Conservation (phyloP, 2,113 vertebrate species). For the Amazona guildingii region DNA sequence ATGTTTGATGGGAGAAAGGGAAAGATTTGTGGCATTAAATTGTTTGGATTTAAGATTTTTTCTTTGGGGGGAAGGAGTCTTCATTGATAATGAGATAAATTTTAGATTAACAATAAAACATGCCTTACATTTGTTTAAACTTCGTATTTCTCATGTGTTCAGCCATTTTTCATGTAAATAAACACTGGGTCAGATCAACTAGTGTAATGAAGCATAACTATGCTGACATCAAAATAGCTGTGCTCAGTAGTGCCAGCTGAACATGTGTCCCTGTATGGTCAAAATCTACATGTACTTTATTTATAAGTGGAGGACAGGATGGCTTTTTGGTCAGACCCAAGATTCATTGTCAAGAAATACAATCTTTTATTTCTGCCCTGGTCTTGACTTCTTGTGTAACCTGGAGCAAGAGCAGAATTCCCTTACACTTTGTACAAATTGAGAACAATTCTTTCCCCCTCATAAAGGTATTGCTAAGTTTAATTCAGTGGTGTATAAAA, state of each 20-base stretch:
- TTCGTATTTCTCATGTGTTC: not conserved
- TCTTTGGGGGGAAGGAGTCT: not conserved
- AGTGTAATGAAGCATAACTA: not conserved
- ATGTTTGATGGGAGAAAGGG: not conserved
- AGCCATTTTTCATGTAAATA: not conserved
- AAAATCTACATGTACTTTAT: not conserved
- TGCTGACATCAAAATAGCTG: not conserved
- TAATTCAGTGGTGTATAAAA: not conserved
- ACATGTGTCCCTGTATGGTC: not conserved
- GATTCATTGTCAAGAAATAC: not conserved
- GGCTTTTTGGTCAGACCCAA: not conserved
- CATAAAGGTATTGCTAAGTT: not conserved
- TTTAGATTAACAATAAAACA: not conserved
- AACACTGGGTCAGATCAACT: not conserved
- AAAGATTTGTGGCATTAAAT: not conserved
- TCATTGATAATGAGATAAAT: not conserved
- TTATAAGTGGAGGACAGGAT: not conserved
- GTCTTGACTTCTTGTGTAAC: not conserved
- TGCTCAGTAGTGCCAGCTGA: not conserved
- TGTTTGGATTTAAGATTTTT: not conserved
- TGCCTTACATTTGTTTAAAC: not conserved
- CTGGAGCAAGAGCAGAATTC: not conserved
- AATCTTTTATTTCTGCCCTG: not conserved
- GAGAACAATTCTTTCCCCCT: not conserved
- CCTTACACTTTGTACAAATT: not conserved